Conservation (phyloP, 2,888 invertebrate genomes). For the Lamproptera curius region DNA sequence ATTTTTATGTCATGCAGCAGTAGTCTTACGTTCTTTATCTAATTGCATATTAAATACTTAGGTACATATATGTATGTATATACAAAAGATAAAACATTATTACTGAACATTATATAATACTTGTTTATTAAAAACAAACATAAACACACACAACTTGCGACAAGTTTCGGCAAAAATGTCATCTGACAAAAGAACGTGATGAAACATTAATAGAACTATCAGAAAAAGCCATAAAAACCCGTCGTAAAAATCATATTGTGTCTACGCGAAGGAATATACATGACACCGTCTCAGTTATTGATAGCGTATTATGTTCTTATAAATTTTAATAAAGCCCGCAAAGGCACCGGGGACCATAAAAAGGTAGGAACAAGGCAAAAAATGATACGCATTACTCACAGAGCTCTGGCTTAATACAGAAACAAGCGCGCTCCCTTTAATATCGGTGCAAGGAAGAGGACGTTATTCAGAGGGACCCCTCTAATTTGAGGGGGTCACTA, state of each 20-base stretch:
- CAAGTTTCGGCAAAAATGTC: too few species aligned
- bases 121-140: too few species aligned
- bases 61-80: too few species aligned
- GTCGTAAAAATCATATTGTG: background rate
- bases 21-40: too few species aligned
- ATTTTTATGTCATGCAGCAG: too few species aligned
- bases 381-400: slow-evolving; percentile 52
- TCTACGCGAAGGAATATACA: slow-evolving; percentile 2
- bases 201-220: too few species aligned
- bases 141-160: too few species aligned
- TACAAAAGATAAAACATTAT: too few species aligned
- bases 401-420: slow-evolving; percentile 36
- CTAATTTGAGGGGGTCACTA: slow-evolving; percentile 38
- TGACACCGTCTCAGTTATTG: slow-evolving; percentile 37
- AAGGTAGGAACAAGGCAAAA: slow-evolving; percentile 43
- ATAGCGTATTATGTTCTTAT: slow-evolving; percentile 50
- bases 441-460: slow-evolving; percentile 42
- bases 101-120: too few species aligned
- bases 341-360: slow-evolving; percentile 35
- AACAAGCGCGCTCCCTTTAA: slow-evolving; percentile 32
- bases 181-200: too few species aligned
- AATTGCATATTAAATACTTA: too few species aligned
- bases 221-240: background rate
- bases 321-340: slow-evolving; percentile 47
- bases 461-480: slow-evolving; percentile 39